phyloP scores from a whole-genome alignment of 2,797 vertebrate genomes.

The Rhincodon typus region DNA sequence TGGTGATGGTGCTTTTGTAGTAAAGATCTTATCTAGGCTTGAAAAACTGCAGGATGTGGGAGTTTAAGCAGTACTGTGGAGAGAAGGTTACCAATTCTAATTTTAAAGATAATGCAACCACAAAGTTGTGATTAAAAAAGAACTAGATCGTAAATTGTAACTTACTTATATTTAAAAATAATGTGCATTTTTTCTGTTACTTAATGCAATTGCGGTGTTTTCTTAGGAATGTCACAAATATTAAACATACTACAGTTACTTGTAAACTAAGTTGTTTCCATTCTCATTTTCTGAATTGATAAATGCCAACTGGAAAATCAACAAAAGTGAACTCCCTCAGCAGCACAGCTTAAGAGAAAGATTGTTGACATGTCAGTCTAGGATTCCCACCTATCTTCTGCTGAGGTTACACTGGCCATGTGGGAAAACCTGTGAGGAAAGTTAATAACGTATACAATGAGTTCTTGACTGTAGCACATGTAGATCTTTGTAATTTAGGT shows the following conservation, averaged over 20 bases:
- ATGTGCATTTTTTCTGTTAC: neutral
- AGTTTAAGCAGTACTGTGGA: neutral
- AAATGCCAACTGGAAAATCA: neutral
- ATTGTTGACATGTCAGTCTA: too few relatives aligned
- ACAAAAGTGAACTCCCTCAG: neutral
- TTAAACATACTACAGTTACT: neutral
- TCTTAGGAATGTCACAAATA: neutral
- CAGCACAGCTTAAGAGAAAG: neutral
- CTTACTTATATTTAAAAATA: neutral
- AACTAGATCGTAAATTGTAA: neutral
- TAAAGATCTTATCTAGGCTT: neutral
- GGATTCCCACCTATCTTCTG: neutral
- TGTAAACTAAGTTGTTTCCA: neutral
- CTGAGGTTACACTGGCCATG: neutral
- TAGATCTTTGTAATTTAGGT: neutral
- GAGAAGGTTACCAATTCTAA: neutral
- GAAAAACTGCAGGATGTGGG: neutral
- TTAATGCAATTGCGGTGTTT: neutral
- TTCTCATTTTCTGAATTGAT: neutral
- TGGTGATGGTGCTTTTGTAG: neutral
- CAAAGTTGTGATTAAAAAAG: neutral
- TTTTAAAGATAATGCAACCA: neutral
- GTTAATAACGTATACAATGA: neutral
- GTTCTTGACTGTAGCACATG: neutral
- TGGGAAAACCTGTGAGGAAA: neutral